A percentile compares a stretch with the other conserved stretches of the same genome.
These are phyloP conservation scores for Athetis lepigone DNA, from an alignment of 2,888 invertebrate species.

Conservation along the genomic window DNA sequence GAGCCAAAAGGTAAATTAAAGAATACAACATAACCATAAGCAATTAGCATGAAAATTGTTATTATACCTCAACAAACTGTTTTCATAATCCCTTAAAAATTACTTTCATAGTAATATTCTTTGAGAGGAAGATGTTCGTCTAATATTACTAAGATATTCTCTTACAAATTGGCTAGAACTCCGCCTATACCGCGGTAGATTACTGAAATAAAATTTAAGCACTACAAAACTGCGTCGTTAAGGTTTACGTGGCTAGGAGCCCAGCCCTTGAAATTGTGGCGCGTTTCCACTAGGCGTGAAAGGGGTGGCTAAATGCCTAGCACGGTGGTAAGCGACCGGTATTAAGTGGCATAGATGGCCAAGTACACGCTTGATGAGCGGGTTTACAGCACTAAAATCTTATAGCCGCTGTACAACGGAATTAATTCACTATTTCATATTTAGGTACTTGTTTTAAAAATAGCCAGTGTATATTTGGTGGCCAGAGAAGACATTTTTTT, in stretches of 20 bases:
- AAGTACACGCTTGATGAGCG: neutral
- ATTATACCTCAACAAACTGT: conserved; percentile 43
- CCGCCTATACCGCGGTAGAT: conserved; percentile 41
- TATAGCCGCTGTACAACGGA: no score
- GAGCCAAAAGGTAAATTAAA: conserved; percentile 40
- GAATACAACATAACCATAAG: conserved; percentile 43
- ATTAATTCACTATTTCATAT: no score
- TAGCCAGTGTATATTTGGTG: no score
- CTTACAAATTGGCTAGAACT: conserved; percentile 55
- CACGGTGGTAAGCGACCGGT: neutral
- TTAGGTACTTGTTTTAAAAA: no score
- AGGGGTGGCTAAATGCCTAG: conserved; percentile 28
- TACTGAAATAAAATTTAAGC: conserved; percentile 65
- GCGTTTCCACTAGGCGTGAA: conserved; percentile 17
- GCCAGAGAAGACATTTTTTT: no score
- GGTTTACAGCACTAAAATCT: neutral
- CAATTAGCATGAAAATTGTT: conserved; percentile 54
- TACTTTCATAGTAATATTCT: conserved; percentile 26
- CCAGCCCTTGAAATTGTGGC: conserved; percentile 40
- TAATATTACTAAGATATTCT: conserved; percentile 49
- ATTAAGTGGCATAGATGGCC: neutral
- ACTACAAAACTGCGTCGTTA: conserved; percentile 57
- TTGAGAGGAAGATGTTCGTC: conserved; percentile 16
- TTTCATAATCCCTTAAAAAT: conserved; percentile 32
- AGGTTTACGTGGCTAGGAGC: conserved; percentile 60